Evolutionary conservation across 2,113 vertebrate species (phyloP), one percentile per base, ranked within the genome.

Genomic region (Geococcyx californianus): DNA sequence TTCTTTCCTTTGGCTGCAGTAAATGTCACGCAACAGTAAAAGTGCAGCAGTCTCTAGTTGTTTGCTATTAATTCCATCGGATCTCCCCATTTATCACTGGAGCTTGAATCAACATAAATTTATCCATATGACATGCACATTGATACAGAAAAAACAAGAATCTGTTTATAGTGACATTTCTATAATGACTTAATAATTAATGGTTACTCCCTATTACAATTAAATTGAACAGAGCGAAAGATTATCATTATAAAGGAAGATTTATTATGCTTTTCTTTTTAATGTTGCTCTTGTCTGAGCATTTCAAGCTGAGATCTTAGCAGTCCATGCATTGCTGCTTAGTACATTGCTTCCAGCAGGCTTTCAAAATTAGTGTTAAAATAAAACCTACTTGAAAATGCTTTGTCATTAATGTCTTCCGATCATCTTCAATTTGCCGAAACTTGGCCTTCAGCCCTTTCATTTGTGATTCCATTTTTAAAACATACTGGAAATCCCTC

Each of bases 391-490:
- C 99, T 97, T 99, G 99, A 92, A 99, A 99, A 96, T 99, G 99
- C 95, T 98, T 99, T 86, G 99, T 99, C 97, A 99, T 99, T 96
- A 99, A 96, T 4, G 99, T 99, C 98, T 99, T 99, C 90, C 99
- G 99, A 95, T 99, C 99, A 72, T 99, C 99, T 97, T 99, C 99
- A 73, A 99, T 98, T 93, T 99, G 99, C 94, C 98, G 98, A 98
- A 99, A 99, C 97, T 99, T 99, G 94, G 98, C 99, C 97, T 99
- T 99, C 88, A 99, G 98, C 89, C 99, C 99, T 93, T 99, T 99
- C 99, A 99, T 99, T 94, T 99, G 99, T 19, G 98, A 99, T 97
- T 99, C 99, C 99, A 99, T 99, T 98, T 99, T 99, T 96, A 99
- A 98, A 96, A 99, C 99, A 36, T 99, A 99, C 92, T 99, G 99